Evolutionary conservation across 2,113 vertebrate genomes (phyloP).

Genomic region (Sclerurus mexicanus): DNA sequence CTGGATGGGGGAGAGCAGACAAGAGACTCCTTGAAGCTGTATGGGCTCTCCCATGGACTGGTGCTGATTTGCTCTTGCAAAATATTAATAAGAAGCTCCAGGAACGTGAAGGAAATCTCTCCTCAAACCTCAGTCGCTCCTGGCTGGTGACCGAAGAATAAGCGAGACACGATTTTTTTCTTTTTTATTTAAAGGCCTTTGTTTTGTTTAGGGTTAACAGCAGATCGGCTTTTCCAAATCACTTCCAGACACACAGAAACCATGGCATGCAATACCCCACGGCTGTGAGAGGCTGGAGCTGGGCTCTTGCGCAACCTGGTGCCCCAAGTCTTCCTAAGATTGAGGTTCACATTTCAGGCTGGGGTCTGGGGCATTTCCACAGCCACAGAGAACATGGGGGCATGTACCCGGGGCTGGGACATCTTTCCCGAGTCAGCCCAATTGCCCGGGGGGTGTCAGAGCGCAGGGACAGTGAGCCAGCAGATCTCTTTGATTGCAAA

Average conservation of each 20-base stretch:
- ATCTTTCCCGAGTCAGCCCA: background rate
- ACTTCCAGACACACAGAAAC: constrained; percentile 65
- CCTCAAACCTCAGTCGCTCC: background rate
- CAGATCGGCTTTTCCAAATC: constrained; percentile 58
- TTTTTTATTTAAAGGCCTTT: background rate
- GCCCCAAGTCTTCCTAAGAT: background rate
- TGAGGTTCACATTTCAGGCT: background rate
- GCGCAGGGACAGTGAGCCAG: background rate
- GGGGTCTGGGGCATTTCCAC: background rate
- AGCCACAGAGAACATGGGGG: background rate
- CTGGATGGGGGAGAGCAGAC: background rate
- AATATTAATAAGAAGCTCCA: background rate
- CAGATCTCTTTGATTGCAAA: background rate
- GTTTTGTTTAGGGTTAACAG: constrained; percentile 67
- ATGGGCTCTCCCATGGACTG: background rate
- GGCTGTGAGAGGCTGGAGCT: constrained; percentile 1
- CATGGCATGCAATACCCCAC: constrained; percentile 54
- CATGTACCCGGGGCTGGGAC: background rate
- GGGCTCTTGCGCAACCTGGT: constrained; percentile 7
- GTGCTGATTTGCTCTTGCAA: background rate
- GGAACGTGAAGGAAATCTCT: background rate
- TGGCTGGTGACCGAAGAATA: background rate
- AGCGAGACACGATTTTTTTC: background rate
- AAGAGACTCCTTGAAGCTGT: background rate
- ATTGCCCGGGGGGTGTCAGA: background rate